These are phyloP conservation scores for Xyrauchen texanus DNA, from an alignment of 2,113 vertebrate genomes.

Conservation along the genomic window DNA sequence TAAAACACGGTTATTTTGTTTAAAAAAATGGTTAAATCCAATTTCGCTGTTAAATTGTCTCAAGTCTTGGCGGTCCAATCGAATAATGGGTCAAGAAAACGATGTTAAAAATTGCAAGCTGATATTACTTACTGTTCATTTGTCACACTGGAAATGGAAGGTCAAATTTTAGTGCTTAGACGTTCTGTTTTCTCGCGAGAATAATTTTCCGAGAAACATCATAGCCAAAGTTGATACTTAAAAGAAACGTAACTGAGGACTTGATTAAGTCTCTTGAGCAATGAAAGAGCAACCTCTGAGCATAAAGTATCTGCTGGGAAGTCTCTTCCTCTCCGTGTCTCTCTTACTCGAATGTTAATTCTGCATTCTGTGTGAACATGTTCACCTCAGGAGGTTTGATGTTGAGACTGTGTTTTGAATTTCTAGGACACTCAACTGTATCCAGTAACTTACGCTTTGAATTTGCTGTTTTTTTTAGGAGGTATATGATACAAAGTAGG, in stretches of 20 bases:
- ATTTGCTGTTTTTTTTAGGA: neutral
- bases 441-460: neutral
- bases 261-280: neutral
- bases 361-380: constrained; percentile 37
- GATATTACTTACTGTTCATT: too few species aligned
- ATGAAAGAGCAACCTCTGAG: constrained; percentile 8
- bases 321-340: constrained; percentile 3
- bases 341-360: neutral
- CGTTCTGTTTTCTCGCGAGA: too few species aligned
- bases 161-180: too few species aligned
- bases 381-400: constrained; percentile 21
- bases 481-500: neutral
- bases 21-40: too few species aligned
- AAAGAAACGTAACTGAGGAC: neutral
- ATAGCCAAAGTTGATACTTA: neutral
- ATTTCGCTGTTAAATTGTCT: too few species aligned
- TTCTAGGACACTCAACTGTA: neutral
- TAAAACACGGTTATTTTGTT: too few species aligned
- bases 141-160: too few species aligned
- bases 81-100: too few species aligned
- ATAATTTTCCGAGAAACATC: constrained; percentile 6
- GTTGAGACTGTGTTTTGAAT: constrained; percentile 1
- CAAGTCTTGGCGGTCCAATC: too few species aligned
- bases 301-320: neutral
- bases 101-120: too few species aligned